phyloP scores from a whole-genome alignment of 2,797 vertebrate species.

The Gila robusta region DNA sequence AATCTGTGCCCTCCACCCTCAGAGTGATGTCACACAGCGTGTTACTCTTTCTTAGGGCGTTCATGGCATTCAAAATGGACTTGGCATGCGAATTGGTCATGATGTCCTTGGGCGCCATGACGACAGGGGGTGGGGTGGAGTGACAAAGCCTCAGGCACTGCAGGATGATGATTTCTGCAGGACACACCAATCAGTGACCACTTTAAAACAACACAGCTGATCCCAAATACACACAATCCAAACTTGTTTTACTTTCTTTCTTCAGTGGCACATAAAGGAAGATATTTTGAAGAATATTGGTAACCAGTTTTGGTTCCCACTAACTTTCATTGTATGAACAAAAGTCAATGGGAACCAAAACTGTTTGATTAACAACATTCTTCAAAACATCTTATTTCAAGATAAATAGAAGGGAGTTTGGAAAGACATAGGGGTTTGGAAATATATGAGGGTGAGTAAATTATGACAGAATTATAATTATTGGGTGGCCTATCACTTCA shows the following conservation, averaged over 20 bases:
- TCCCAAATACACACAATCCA: neutral
- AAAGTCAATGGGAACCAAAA: neutral
- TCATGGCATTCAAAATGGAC: constrained; percentile 98
- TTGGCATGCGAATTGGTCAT: constrained; percentile 99
- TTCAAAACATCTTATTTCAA: neutral
- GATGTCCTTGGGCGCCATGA: constrained; percentile 98
- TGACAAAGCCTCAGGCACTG: constrained; percentile 60
- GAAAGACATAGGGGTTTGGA: neutral
- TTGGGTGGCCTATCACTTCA: neutral
- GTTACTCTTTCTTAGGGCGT: constrained; percentile 94
- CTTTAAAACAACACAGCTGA: neutral
- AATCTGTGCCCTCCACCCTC: constrained; percentile 93
- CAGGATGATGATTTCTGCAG: constrained; percentile 55
- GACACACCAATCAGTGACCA: constrained; percentile 19
- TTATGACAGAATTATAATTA: neutral
- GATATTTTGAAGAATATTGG: neutral
- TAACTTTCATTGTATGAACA: neutral
- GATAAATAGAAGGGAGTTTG: neutral
- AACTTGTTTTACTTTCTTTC: neutral
- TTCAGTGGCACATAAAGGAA: neutral
- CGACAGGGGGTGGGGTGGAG: constrained; percentile 57
- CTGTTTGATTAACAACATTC: neutral
- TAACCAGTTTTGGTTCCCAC: neutral
- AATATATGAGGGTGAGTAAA: neutral
- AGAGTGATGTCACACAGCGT: constrained; percentile 97